phyloP scores from a whole-genome alignment of 2,888 invertebrate species.

The Eledona agricola region DNA sequence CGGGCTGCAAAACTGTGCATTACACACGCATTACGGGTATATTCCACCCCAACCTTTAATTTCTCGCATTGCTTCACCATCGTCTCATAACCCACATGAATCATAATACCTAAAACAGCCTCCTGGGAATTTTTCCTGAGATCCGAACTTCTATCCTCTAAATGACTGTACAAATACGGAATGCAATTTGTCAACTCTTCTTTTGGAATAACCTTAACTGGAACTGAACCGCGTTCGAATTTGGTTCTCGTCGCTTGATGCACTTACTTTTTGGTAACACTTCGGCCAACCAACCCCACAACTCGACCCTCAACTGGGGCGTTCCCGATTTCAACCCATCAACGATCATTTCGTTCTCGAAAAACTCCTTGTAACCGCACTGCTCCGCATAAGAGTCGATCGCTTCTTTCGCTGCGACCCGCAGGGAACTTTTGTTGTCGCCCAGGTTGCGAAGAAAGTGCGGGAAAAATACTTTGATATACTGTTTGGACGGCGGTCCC shows the following conservation, averaged over 20 bases:
- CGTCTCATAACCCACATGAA: slow-evolving; percentile 85
- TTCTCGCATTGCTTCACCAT: slow-evolving; percentile 82
- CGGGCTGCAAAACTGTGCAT: slow-evolving; percentile 65
- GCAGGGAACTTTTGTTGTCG: slow-evolving; percentile 80
- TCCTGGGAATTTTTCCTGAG: slow-evolving; percentile 91
- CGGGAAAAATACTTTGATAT: slow-evolving; percentile 84
- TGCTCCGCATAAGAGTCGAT: slow-evolving; percentile 87
- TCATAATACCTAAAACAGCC: slow-evolving; percentile 90
- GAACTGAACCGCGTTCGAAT: slow-evolving; percentile 61
- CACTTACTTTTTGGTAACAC: slow-evolving; percentile 76
- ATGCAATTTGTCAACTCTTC: slow-evolving; percentile 84
- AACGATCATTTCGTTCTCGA: slow-evolving; percentile 88
- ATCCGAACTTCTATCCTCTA: slow-evolving; percentile 92
- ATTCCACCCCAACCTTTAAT: slow-evolving; percentile 72
- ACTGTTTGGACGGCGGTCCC: slow-evolving; percentile 81
- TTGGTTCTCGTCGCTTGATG: background rate
- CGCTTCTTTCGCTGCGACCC: slow-evolving; percentile 81
- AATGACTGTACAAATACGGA: slow-evolving; percentile 78
- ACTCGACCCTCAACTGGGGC: slow-evolving; percentile 80
- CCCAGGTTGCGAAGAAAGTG: slow-evolving; percentile 84
- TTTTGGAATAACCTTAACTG: slow-evolving; percentile 77
- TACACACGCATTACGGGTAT: slow-evolving; percentile 8
- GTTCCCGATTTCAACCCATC: slow-evolving; percentile 89
- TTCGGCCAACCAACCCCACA: slow-evolving; percentile 87
- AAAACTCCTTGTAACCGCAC: slow-evolving; percentile 78